Base-by-base conservation (phyloP, 2,113 vertebrate genomes). In the Rhizomys pruinosus region DNA sequence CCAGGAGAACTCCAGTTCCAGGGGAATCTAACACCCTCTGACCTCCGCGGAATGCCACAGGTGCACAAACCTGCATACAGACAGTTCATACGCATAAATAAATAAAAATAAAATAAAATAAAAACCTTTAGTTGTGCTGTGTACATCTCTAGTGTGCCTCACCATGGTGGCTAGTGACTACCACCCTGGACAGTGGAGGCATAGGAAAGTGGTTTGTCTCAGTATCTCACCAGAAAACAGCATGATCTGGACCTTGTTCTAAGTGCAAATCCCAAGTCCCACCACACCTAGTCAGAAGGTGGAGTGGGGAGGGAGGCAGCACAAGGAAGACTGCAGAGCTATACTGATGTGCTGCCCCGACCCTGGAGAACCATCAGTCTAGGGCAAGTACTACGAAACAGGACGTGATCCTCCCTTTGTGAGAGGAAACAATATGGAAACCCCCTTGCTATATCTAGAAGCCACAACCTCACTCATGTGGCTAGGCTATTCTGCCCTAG, bases 261-360 rank as follows among this genome's bases (percentile, higher is more conserved):
- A 37, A 39, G 29, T 17, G 22, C 39, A 64, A 71, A 74, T 37
- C 27, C 25, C 47, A 4, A 39, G 29, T 17, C 68, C 19, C 2
- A 39, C 23, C 9, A 59, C 19, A 61, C 15, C 32, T 11, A 16
- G n/a, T 3, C 47, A 59, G 63, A 27, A n/a, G 32, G 1, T 63
- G 7, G n/a, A 34, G n/a, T n/a, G n/a, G n/a, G 55, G 37, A 25
- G 27, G 10, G 2, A 5, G 29, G 34, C 13, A 1, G 57, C 22
- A 12, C 42, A 17, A 22, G 0, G 2, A n/a, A 32, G 20, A 44
- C 42, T 3, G 68, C 20, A 11, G 0, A 12, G 9, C 7, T 13
- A 0, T 16, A 3, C 57, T 22, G 47, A 74, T 0, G 6, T 27
- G 15, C 3, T 16, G 1, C 1, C n/a, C n/a, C n/a, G n/a, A 1